A percentile compares a stretch with the other conserved stretches of the same genome.
Conservation (phyloP, 2,797 vertebrate genomes). For the Danio choprae region DNA sequence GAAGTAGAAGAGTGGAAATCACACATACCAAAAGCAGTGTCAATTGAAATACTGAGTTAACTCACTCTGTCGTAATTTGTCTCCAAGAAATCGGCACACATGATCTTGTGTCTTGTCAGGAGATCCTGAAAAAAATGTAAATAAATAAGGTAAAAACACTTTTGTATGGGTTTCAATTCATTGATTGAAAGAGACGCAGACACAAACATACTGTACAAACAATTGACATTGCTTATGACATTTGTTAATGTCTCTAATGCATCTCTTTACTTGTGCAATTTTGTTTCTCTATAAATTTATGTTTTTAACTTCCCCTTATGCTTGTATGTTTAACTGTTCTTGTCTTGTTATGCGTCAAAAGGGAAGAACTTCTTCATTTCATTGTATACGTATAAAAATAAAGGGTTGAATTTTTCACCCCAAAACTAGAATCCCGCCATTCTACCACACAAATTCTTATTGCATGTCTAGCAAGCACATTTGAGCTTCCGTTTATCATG, state of each 20-base stretch:
- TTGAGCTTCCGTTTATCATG: background rate
- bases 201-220: no score
- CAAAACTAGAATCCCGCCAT: background rate
- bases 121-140: constrained; percentile 77
- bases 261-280: no score
- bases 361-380: no score
- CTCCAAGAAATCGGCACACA: constrained; percentile 85
- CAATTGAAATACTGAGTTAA: background rate
- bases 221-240: no score
- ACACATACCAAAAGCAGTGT: background rate
- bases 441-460: background rate
- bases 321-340: no score
- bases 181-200: background rate
- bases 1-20: background rate
- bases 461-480: background rate
- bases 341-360: no score
- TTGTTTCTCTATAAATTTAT: no score
- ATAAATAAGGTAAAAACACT: background rate
- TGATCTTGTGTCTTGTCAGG: constrained; percentile 84
- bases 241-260: no score
- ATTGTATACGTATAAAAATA: no score
- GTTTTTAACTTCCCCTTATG: no score
- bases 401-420: background rate
- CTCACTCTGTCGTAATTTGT: constrained; percentile 82
- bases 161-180: background rate